A percentile compares a stretch with the other conserved stretches of the same genome.
These are phyloP conservation scores for Drosophila orosa DNA, from an alignment of 1,140 invertebrate genomes.

Conservation along the genomic window DNA sequence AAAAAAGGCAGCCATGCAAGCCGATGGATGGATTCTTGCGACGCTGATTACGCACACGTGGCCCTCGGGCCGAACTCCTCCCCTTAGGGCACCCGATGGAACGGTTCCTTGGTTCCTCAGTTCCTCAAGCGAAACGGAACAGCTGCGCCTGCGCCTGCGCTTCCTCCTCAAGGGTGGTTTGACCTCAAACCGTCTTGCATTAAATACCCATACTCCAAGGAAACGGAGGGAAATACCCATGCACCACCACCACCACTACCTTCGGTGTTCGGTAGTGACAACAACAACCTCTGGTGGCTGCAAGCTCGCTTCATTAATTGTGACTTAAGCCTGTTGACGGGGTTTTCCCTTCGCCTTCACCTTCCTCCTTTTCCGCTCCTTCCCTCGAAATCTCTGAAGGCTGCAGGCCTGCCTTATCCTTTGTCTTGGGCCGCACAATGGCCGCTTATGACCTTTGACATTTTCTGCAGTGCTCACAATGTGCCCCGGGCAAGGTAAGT, in stretches of 20 bases:
- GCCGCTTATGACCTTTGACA: conserved; percentile 77
- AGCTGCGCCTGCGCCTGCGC: conserved; percentile 70
- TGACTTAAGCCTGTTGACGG: conserved; percentile 52
- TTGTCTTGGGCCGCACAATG: conserved; percentile 55
- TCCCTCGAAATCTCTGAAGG: conserved; percentile 36
- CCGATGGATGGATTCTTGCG: conserved; percentile 31
- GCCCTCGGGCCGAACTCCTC: conserved; percentile 19
- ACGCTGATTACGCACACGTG: conserved; percentile 68
- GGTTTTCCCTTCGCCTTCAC: conserved; percentile 41
- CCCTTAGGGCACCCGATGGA: conserved; percentile 46
- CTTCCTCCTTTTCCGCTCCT: conserved; percentile 19
- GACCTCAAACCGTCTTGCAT: conserved; percentile 21
- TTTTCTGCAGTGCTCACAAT: conserved; percentile 61
- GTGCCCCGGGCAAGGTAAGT: conserved; percentile 44
- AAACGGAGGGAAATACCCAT: conserved; percentile 43
- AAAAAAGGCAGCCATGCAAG: conserved; percentile 9
- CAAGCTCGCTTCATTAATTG: conserved; percentile 56
- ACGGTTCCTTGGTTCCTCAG: conserved; percentile 54
- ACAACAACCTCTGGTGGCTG: conserved; percentile 27
- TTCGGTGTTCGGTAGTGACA: background rate
- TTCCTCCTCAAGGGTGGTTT: conserved; percentile 64
- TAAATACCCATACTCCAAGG: background rate
- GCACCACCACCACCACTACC: conserved; percentile 39
- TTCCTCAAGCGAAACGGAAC: conserved; percentile 63
- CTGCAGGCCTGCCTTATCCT: conserved; percentile 31